Percentiles rank a stretch among this genome's conserved stretches.
Evolutionary conservation across 2,113 vertebrate genomes (phyloP).

Genomic region (Saccopteryx leptura): DNA sequence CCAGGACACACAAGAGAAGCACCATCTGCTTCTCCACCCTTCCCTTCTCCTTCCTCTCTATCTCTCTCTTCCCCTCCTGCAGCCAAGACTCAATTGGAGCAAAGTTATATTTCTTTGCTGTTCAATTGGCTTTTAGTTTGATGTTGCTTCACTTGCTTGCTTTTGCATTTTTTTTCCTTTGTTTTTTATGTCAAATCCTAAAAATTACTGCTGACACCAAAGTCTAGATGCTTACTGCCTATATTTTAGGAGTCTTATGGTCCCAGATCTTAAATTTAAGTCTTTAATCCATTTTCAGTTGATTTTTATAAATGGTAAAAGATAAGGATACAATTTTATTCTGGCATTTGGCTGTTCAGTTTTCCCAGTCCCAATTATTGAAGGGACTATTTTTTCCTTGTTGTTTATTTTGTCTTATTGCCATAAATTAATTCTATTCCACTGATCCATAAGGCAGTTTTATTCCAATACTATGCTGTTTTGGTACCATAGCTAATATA

Average conservation of each 20-base stretch:
- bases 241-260: not conserved
- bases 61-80: no score
- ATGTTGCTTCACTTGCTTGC: not conserved
- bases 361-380: not conserved
- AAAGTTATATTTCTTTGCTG: not conserved
- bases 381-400: not conserved
- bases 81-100: no score
- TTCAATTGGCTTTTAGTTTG: not conserved
- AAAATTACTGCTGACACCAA: not conserved
- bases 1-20: no score
- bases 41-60: no score
- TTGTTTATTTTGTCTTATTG: not conserved
- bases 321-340: not conserved
- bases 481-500: not conserved
- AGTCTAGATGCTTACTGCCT: not conserved
- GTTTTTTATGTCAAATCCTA: not conserved
- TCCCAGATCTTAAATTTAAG: not conserved
- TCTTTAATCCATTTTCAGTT: not conserved
- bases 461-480: not conserved
- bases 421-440: not conserved
- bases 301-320: not conserved
- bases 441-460: not conserved
- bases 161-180: not conserved
- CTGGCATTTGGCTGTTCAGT: not conserved
- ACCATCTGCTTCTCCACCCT: no score